Base-by-base conservation (phyloP, 2,113 vertebrate genomes). In the Dasyornis broadbenti region DNA sequence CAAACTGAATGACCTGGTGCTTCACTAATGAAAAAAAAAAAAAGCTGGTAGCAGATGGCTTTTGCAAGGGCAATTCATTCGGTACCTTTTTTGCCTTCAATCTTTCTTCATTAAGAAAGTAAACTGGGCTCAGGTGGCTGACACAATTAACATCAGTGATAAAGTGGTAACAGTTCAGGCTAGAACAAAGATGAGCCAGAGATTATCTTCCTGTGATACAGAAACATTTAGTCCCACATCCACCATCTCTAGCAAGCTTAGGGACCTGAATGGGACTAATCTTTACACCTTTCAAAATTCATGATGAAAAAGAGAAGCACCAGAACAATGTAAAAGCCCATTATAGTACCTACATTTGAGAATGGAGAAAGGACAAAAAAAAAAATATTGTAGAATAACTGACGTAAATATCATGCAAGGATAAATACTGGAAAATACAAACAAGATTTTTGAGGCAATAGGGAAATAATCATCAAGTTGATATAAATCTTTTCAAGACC, bases 31-130 rank as follows among this genome's bases (percentile, higher is more conserved):
- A 44, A 72, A 26, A 75, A 69, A 68, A 72, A 26, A 92, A 59
- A 91, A 83, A 57, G 3, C 28, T 66, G 40, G 63, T 61, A 82
- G 79, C 85, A 97, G 94, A 70, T 93, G 95, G 94, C 39, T 86
- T 92, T 77, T 47, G 30, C 68, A 93, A 86, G 68, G 30, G 15
- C 50, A 95, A 73, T 88, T 92, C 21, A 86, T 92, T 89, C 83
- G 63, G 22, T 50, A 31, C 2, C 22, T 35, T 52, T 40, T 45
- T 90, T 89, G 92, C 16, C 35, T 94, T 85, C 33, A 7, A 13
- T 49, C 66, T 89, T 84, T 86, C 63, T 94, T 88, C 86, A 95
- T 95, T 95, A 96, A 63, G 76, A 88, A 88, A 73, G 70, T 54
- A 80, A 80, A 59, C 54, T 50, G 45, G 59, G 64, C 75, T 93